Evolutionary conservation across 2,888 invertebrate species (phyloP).

Genomic region (Macaria notata): DNA sequence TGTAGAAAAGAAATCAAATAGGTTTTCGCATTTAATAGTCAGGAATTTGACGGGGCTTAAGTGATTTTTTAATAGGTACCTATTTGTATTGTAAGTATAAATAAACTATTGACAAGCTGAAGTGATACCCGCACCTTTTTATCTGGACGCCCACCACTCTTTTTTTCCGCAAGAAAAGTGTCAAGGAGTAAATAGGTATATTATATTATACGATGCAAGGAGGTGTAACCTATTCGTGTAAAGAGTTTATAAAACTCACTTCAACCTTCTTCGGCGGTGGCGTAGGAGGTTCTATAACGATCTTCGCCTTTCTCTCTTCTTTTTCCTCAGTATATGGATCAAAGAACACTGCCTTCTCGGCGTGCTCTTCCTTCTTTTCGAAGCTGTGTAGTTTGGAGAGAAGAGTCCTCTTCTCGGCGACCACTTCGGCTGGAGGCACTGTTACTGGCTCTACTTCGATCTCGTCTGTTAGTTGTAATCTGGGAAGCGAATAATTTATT

Average conservation of each 20-base stretch:
- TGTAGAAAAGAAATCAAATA: too few species aligned
- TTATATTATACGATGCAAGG: too few species aligned
- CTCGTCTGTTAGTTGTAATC: constrained; percentile 61
- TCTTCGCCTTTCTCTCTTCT: constrained; percentile 13
- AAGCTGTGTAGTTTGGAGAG: constrained; percentile 67
- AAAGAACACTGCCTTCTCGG: constrained; percentile 22
- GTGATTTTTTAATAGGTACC: too few species aligned
- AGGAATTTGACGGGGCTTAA: too few species aligned
- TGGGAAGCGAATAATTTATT: constrained; percentile 24
- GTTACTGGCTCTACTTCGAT: constrained; percentile 50
- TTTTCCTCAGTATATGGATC: constrained; percentile 18
- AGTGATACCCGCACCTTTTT: too few species aligned
- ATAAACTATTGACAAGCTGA: too few species aligned
- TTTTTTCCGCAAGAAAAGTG: too few species aligned
- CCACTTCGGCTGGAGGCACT: constrained; percentile 66
- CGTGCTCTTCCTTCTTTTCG: constrained; percentile 56
- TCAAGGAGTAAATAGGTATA: too few species aligned
- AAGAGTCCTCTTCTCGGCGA: constrained; percentile 68
- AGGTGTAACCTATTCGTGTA: neutral
- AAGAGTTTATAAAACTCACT: constrained; percentile 38
- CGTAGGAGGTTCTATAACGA: constrained; percentile 44
- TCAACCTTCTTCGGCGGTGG: constrained; percentile 59
- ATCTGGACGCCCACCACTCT: too few species aligned
- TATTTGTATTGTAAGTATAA: too few species aligned
- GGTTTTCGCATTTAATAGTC: too few species aligned